These are phyloP conservation scores for Epinephelus awoara DNA, from an alignment of 2,797 vertebrate genomes.

Conservation along the genomic window DNA sequence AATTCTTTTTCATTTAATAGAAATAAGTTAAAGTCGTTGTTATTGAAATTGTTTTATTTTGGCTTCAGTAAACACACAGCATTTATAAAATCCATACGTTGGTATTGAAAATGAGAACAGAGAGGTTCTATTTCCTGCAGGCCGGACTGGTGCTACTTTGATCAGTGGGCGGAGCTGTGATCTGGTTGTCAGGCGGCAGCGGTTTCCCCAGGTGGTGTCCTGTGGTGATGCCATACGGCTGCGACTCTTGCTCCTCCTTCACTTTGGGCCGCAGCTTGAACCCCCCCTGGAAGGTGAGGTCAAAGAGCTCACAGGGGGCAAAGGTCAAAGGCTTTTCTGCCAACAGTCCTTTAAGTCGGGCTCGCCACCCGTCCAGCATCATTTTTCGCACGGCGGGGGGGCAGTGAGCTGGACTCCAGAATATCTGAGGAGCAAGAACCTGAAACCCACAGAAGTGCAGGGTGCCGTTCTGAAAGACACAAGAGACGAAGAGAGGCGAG, in stretches of 20 bases:
- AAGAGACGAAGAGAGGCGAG: neutral
- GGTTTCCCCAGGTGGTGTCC: slow-evolving; percentile 91
- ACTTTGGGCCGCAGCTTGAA: slow-evolving; percentile 83
- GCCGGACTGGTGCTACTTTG: neutral
- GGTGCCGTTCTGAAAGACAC: slow-evolving; percentile 86
- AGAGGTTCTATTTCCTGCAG: neutral
- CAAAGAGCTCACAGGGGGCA: slow-evolving; percentile 85
- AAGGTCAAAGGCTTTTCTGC: slow-evolving; percentile 89
- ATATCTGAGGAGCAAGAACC: slow-evolving; percentile 91
- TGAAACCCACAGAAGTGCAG: slow-evolving; percentile 92
- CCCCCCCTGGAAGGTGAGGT: slow-evolving; percentile 82
- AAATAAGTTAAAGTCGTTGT: neutral
- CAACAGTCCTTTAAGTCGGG: slow-evolving; percentile 85
- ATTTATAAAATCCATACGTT: neutral
- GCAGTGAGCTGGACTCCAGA: slow-evolving; percentile 82
- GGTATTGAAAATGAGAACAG: neutral
- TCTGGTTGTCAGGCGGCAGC: slow-evolving; percentile 87
- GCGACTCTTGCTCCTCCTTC: slow-evolving; percentile 61
- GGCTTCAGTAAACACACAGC: slow-evolving; percentile 3
- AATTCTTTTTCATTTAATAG: neutral
- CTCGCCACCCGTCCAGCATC: slow-evolving; percentile 86
- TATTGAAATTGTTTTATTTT: slow-evolving; percentile 33
- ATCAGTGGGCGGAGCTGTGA: slow-evolving; percentile 49
- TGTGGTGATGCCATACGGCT: slow-evolving; percentile 83
- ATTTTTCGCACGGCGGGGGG: slow-evolving; percentile 57